Evolutionary conservation across 2,888 invertebrate genomes (phyloP).

Genomic region (Tipula unca): DNA sequence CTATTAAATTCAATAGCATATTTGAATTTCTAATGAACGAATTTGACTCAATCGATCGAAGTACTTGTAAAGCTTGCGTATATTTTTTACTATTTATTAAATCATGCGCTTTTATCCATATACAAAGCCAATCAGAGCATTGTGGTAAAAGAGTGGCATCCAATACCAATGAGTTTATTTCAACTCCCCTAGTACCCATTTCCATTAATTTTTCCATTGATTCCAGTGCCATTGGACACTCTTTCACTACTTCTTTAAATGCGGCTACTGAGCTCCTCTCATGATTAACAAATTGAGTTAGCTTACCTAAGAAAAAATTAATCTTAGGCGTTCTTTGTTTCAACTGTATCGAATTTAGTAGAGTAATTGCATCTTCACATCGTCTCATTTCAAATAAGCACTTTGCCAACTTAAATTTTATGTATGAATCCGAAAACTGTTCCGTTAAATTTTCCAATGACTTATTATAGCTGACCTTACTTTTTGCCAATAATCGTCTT

Average conservation of each 20-base stretch:
- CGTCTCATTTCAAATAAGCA: slow-evolving; percentile 61
- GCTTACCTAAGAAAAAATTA: slow-evolving; percentile 66
- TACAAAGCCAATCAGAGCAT: slow-evolving; percentile 47
- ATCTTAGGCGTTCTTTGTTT: slow-evolving; percentile 62
- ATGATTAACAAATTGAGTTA: slow-evolving; percentile 60
- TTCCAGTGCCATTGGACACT: slow-evolving; percentile 66
- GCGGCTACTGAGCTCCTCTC: slow-evolving; percentile 63
- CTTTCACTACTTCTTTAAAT: slow-evolving; percentile 69
- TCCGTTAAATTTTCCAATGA: slow-evolving; percentile 33
- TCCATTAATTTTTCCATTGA: slow-evolving; percentile 64
- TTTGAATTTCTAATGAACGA: slow-evolving; percentile 58
- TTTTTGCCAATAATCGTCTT: slow-evolving; percentile 35
- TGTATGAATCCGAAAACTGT: slow-evolving; percentile 50
- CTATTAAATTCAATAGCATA: slow-evolving; percentile 57
- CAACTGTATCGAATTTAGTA: slow-evolving; percentile 43
- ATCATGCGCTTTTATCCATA: slow-evolving; percentile 56
- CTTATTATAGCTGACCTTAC: slow-evolving; percentile 29
- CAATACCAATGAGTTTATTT: slow-evolving; percentile 64
- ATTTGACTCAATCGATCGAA: slow-evolving; percentile 57
- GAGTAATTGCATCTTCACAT: slow-evolving; percentile 46
- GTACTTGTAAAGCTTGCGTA: slow-evolving; percentile 54
- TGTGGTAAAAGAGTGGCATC: slow-evolving; percentile 41
- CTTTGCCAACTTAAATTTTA: slow-evolving; percentile 62
- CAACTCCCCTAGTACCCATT: slow-evolving; percentile 62
- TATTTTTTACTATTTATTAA: slow-evolving; percentile 60